Evolutionary conservation across 2,113 vertebrate species (phyloP).

Genomic region (Eleginops maclovinus): DNA sequence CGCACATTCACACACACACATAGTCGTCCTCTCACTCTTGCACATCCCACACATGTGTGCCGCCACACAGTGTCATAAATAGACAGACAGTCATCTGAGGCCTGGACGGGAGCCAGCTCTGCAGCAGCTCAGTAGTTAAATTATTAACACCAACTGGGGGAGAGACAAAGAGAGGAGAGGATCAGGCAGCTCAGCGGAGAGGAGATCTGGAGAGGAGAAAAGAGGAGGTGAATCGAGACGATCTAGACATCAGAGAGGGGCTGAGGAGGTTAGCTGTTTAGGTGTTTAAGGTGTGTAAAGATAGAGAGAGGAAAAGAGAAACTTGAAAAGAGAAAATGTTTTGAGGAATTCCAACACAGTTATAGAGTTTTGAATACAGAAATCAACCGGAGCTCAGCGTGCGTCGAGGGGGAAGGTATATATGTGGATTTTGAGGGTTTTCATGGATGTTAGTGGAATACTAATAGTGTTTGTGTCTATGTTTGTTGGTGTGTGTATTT

Average conservation of each 20-base stretch:
- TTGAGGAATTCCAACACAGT: too few relatives aligned
- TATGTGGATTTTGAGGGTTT: slow-evolving; percentile 62
- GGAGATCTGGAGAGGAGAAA: slow-evolving; percentile 68
- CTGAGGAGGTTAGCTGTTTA: slow-evolving; percentile 21
- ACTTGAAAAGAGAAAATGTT: background rate
- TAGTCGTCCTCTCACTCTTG: slow-evolving; percentile 60
- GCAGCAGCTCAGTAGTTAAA: slow-evolving; percentile 83
- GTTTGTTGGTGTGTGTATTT: slow-evolving; percentile 70
- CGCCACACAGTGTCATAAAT: slow-evolving; percentile 80
- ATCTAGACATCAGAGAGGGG: slow-evolving; percentile 47
- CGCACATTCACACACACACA: slow-evolving; percentile 25
- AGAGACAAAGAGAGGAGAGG: slow-evolving; percentile 77
- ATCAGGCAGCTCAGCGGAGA: slow-evolving; percentile 60
- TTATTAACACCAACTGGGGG: slow-evolving; percentile 84
- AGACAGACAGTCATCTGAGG: slow-evolving; percentile 79
- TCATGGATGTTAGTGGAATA: slow-evolving; percentile 66
- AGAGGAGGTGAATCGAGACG: slow-evolving; percentile 64
- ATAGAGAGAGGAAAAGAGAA: background rate
- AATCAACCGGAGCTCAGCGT: slow-evolving; percentile 6
- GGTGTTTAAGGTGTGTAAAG: slow-evolving; percentile 9
- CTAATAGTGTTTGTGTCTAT: slow-evolving; percentile 53
- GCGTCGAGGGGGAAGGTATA: slow-evolving; percentile 43
- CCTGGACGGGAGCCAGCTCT: slow-evolving; percentile 81
- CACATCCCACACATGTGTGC: slow-evolving; percentile 79
- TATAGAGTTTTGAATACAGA: background rate